phyloP scores from a whole-genome alignment of 2,888 invertebrate species.

The Geophilus truncorum region DNA sequence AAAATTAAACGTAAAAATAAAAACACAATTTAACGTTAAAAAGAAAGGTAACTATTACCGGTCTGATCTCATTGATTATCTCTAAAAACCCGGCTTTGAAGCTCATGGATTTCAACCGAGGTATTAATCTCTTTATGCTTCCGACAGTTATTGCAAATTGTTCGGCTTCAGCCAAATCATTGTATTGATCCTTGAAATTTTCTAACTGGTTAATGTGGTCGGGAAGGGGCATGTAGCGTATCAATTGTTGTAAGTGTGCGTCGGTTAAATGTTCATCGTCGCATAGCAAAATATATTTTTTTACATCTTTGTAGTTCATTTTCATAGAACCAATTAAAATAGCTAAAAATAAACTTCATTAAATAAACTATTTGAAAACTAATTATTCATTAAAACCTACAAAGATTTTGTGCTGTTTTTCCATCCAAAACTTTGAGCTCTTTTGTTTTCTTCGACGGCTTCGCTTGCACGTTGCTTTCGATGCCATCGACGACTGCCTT shows the following conservation, averaged over 20 bases:
- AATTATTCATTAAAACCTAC: constrained; percentile 15
- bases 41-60: constrained; percentile 55
- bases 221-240: constrained; percentile 84
- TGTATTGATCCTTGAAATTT: constrained; percentile 68
- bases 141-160: constrained; percentile 89
- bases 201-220: constrained; percentile 82
- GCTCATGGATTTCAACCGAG: constrained; percentile 79
- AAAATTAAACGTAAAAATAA: constrained; percentile 34
- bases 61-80: constrained; percentile 78
- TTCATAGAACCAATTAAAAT: constrained; percentile 54
- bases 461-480: constrained; percentile 40
- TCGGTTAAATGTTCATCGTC: constrained; percentile 79
- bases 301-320: constrained; percentile 53
- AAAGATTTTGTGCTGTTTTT: constrained; percentile 89
- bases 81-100: constrained; percentile 85
- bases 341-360: constrained; percentile 43
- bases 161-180: constrained; percentile 85
- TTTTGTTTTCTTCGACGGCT: constrained; percentile 71
- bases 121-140: constrained; percentile 77
- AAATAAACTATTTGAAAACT: not conserved
- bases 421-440: constrained; percentile 86
- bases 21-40: constrained; percentile 25
- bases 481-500: not conserved
- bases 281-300: constrained; percentile 74
- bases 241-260: constrained; percentile 82